Conservation (phyloP, 1,140 invertebrate genomes). For the Atta colombica region DNA sequence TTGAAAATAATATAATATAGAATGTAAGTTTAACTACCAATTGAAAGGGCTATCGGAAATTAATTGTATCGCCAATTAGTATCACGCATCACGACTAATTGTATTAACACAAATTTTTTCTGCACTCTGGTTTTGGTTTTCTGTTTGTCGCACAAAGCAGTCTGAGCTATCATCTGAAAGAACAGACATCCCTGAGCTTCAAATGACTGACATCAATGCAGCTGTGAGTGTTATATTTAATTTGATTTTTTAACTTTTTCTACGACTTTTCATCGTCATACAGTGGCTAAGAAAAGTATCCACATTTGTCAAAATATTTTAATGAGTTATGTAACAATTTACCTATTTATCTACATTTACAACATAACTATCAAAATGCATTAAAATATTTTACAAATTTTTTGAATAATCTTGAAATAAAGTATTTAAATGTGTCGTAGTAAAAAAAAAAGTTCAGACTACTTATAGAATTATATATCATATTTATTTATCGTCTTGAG, state of each 20-base stretch:
- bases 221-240: slow-evolving; percentile 81
- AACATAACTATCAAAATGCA: background rate
- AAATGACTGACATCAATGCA: slow-evolving; percentile 77
- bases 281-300: slow-evolving; percentile 37
- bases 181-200: slow-evolving; percentile 78
- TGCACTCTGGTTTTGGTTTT: slow-evolving; percentile 86
- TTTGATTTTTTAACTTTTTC: slow-evolving; percentile 41
- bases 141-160: slow-evolving; percentile 84
- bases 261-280: background rate
- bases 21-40: slow-evolving; percentile 32
- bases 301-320: background rate
- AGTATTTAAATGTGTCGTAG: slow-evolving; percentile 6
- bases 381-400: slow-evolving; percentile 10
- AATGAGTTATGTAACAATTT: background rate
- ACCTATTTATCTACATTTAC: background rate
- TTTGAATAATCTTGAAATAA: background rate
- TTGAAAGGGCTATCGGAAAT: slow-evolving; percentile 17
- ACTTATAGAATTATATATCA: slow-evolving; percentile 34
- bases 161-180: slow-evolving; percentile 81
- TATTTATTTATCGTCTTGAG: background rate
- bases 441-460: slow-evolving; percentile 41
- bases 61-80: slow-evolving; percentile 69
- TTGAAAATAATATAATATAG: slow-evolving; percentile 3
- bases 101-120: slow-evolving; percentile 82
- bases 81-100: slow-evolving; percentile 81